Conservation (phyloP, 1,140 invertebrate genomes). For the Drosophila fuyamai region DNA sequence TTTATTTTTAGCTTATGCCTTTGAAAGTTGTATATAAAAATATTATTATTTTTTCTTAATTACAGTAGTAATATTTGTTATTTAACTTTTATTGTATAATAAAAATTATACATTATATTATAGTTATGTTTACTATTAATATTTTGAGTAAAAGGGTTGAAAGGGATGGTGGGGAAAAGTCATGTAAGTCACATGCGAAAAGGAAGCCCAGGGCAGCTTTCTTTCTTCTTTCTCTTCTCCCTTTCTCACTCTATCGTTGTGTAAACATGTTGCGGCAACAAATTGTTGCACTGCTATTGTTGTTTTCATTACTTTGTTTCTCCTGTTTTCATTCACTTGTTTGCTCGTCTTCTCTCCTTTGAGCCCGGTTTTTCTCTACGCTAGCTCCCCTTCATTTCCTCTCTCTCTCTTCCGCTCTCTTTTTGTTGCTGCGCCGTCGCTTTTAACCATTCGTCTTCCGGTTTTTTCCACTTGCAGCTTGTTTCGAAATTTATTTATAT, state of each 20-base stretch:
- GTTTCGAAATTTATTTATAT: neutral
- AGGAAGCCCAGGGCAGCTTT: slow-evolving; percentile 6
- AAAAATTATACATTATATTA: no score
- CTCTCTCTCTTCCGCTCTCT: slow-evolving; percentile 1
- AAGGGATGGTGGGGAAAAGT: neutral
- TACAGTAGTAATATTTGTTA: no score
- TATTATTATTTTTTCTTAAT: no score
- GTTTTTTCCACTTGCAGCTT: slow-evolving; percentile 37
- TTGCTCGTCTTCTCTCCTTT: slow-evolving; percentile 16
- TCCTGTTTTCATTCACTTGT: slow-evolving; percentile 66
- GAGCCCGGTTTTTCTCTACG: slow-evolving; percentile 34
- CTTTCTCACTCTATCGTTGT: slow-evolving; percentile 1
- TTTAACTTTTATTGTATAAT: no score
- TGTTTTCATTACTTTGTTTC: slow-evolving; percentile 12
- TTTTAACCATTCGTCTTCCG: slow-evolving; percentile 35
- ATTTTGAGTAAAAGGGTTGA: neutral
- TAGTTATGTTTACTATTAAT: neutral
- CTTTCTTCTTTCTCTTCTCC: neutral
- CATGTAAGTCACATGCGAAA: neutral
- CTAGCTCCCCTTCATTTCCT: neutral
- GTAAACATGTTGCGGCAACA: slow-evolving; percentile 60
- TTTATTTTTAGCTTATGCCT: neutral
- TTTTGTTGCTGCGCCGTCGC: slow-evolving; percentile 27
- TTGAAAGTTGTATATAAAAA: neutral
- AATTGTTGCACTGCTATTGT: slow-evolving; percentile 70